These are phyloP conservation scores for Cotesia typhae DNA, from an alignment of 1,140 invertebrate genomes.

Conservation along the genomic window DNA sequence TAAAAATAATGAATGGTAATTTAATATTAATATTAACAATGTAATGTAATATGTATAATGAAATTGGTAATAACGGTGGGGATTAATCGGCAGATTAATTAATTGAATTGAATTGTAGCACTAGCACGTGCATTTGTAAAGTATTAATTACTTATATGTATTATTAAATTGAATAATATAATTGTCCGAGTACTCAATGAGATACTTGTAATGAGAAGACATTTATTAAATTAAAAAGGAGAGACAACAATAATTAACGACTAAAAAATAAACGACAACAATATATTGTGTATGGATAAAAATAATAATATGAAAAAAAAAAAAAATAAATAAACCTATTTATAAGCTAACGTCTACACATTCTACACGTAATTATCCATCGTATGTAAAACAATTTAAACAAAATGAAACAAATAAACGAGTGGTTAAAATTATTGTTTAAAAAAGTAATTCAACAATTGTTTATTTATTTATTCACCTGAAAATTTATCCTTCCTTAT, in stretches of 20 bases:
- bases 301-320: slow-evolving; percentile 31
- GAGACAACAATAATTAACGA: slow-evolving; percentile 32
- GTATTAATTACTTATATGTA: slow-evolving; percentile 60
- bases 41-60: neutral
- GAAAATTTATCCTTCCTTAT: neutral
- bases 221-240: slow-evolving; percentile 10
- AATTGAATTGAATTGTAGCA: slow-evolving; percentile 28
- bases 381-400: slow-evolving; percentile 60
- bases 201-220: neutral
- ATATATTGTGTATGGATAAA: slow-evolving; percentile 59
- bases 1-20: neutral
- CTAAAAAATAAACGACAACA: slow-evolving; percentile 26
- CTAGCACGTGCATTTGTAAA: slow-evolving; percentile 52
- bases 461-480: neutral
- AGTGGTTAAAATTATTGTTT: slow-evolving; percentile 65
- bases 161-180: slow-evolving; percentile 52
- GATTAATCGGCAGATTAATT: slow-evolving; percentile 13
- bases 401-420: slow-evolving; percentile 52
- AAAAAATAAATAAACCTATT: slow-evolving; percentile 64
- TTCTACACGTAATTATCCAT: slow-evolving; percentile 63
- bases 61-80: neutral
- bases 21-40: slow-evolving; percentile 26
- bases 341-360: slow-evolving; percentile 68
- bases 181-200: neutral
- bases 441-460: slow-evolving; percentile 57